Evolutionary conservation across 2,888 invertebrate species (phyloP), one percentile per base, ranked within the genome.

Genomic region (Apodemia zela): DNA sequence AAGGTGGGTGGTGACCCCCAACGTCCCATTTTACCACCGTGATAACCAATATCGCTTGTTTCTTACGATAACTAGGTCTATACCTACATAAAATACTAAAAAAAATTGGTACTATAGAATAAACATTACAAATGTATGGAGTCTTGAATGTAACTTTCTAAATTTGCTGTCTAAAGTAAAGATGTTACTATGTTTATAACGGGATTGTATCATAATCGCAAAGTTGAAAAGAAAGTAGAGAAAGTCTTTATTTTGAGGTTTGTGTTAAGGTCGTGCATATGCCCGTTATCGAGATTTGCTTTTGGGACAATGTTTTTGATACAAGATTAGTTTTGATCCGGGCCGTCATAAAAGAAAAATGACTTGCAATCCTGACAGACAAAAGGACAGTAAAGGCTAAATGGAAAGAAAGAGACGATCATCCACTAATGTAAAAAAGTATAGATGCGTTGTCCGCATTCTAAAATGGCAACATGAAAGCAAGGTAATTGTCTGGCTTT

Each of bases 221-320:
- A 79, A 71, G 69, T 80, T 78, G 75, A 82, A 85, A 84, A 72
- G 88, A 89, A 89, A 88, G 89, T 84, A 85, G 82, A 81, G 88
- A 89, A 89, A 89, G 87, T 87, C 78, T 61, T 60, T 69, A 71
- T 79, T 75, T 71, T 73, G 64, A 45, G 45, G 45, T 45, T 45
- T n/a, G 15, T 45, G n/a, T 45, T 25, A 25, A 54, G 25, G 25
- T 51, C 21, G 21, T 51, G 21, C n/a, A 8, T 45, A 51, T 11
- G 21, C 11, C 10, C 18, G 21, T 21, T 51, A 10, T 51, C 11
- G 51, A 3, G 51, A 13, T 51, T 51, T 2, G 6, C 45, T n/a
- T 45, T 45, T 45, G 8, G 5, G n/a, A 45, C 15, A 3, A 15
- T 6, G n/a, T 45, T 15, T n/a, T 15, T 45, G 2, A 45, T 6